These are phyloP conservation scores for Aphyosemion australe DNA, from an alignment of 2,113 vertebrate genomes.

Conservation along the genomic window DNA sequence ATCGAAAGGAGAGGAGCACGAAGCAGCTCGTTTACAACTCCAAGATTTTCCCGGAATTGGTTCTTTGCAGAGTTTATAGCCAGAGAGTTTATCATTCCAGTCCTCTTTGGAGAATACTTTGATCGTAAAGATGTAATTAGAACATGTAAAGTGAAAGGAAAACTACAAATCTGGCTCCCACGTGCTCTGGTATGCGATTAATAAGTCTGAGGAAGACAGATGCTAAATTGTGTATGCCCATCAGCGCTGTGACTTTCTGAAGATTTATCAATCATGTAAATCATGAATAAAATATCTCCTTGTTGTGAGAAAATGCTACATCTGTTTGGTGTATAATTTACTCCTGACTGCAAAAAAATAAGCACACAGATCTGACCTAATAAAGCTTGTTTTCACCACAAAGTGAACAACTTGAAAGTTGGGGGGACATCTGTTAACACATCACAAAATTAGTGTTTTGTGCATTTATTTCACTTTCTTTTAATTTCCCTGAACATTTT, in stretches of 20 bases:
- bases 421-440: neutral
- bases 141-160: constrained; percentile 70
- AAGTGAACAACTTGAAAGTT: constrained; percentile 6
- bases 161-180: constrained; percentile 64
- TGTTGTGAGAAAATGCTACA: constrained; percentile 80
- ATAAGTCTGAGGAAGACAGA: constrained; percentile 82
- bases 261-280: constrained; percentile 84
- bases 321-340: constrained; percentile 72
- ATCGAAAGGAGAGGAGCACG: constrained; percentile 7
- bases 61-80: neutral
- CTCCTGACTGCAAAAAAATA: constrained; percentile 56
- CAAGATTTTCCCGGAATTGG: constrained; percentile 10
- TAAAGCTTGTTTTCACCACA: constrained; percentile 35
- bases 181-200: constrained; percentile 71
- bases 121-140: constrained; percentile 74
- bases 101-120: constrained; percentile 56
- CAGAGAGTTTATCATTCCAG: constrained; percentile 45
- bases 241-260: constrained; percentile 80
- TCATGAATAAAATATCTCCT: constrained; percentile 84
- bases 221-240: constrained; percentile 83
- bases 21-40: constrained; percentile 8
- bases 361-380: constrained; percentile 58
- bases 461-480: constrained; percentile 22
- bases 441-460: neutral
- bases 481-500: constrained; percentile 46